Evolutionary conservation across 2,888 invertebrate genomes (phyloP), one percentile per base, ranked within the genome.

Genomic region (Cantharis rustica): DNA sequence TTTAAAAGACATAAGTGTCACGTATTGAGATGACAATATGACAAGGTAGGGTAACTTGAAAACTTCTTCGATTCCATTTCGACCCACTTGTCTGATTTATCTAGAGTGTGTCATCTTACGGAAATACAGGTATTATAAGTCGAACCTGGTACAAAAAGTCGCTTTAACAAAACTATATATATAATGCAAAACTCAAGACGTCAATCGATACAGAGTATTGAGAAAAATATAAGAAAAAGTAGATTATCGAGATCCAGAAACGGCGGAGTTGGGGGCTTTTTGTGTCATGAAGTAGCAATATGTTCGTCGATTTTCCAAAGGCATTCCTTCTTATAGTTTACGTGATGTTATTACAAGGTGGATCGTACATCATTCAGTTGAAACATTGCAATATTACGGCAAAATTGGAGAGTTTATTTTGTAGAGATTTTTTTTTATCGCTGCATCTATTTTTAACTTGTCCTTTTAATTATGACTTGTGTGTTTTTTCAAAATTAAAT

Each of bases 71-170:
- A 82, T 85, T 84, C 85, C 84, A 80, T 77, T 81, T 82, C 85
- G 86, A 85, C 86, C 86, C 81, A 84, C 83, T 85, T 85, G 84
- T 84, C 85, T 85, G 86, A 85, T 86, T 86, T 85, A 85, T 85
- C 84, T 84, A 80, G 80, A 80, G 81, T 66, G 81, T 83, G 84
- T 83, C 84, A 84, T 82, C 80, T 82, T 78, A 73, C 75, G 81
- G 81, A 82, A 82, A 81, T 80, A 81, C 83, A 82, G 84, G 83
- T 84, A 83, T 78, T 81, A 82, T 83, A 82, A 82, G 80, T 80
- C 82, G 79, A 80, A 78, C 81, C 77, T 78, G 77, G 77, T 76
- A 74, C 79, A 80, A 82, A 80, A 79, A 78, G 77, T 80, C 75
- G 73, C 72, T 76, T 73, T 77, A 76, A 73, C 79, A 79, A 79